Conservation (phyloP, 2,888 invertebrate genomes). For the Eupithecia exiguata region DNA sequence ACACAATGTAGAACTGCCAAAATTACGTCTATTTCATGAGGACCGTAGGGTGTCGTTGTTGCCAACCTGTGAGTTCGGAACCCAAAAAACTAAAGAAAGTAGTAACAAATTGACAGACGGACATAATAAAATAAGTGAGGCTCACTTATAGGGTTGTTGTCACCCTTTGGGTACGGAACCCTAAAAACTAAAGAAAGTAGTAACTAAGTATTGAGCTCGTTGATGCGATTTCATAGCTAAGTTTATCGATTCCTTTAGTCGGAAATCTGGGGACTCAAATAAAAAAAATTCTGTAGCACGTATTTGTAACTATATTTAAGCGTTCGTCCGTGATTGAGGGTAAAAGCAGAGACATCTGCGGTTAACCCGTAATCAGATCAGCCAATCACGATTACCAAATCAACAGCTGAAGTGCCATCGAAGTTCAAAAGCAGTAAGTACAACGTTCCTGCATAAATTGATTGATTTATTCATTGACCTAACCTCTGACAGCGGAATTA, state of each 20-base stretch:
- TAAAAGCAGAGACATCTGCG: background rate
- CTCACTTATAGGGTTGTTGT: too few species aligned
- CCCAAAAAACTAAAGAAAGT: too few species aligned
- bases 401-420: slow-evolving; percentile 9
- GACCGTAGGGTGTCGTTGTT: too few species aligned
- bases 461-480: slow-evolving; percentile 54
- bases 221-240: background rate
- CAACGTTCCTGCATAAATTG: slow-evolving; percentile 48
- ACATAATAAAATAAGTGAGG: too few species aligned
- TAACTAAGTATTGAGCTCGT: too few species aligned
- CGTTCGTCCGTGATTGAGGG: background rate
- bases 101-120: too few species aligned
- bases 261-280: too few species aligned
- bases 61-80: too few species aligned
- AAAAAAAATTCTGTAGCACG: background rate
- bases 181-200: too few species aligned
- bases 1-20: too few species aligned
- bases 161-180: too few species aligned
- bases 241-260: background rate
- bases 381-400: background rate
- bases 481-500: slow-evolving; percentile 30
- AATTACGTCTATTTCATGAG: too few species aligned
- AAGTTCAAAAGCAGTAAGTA: slow-evolving; percentile 32
- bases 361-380: background rate
- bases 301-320: background rate